Conservation (phyloP, 2,797 vertebrate genomes). For the Peromyscus nudipes region DNA sequence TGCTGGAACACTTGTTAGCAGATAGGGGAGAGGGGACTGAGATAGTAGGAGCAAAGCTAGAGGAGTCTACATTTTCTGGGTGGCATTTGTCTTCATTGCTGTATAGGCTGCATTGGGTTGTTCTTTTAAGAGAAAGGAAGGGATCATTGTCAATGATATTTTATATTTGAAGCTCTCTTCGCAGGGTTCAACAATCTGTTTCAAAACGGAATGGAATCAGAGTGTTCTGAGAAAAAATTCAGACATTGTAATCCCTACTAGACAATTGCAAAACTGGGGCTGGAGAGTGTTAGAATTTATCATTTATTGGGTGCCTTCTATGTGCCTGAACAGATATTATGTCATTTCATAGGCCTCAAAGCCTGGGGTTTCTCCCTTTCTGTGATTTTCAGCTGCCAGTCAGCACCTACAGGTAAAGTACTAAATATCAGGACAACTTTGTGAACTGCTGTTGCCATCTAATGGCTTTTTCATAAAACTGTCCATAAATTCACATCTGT, state of each 20-base stretch:
- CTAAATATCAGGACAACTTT: conserved; percentile 55
- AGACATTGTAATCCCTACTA: not conserved
- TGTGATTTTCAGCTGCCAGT: conserved; percentile 52
- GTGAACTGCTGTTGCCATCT: conserved; percentile 76
- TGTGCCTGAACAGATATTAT: not conserved
- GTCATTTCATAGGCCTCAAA: conserved; percentile 19
- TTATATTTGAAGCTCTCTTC: not conserved
- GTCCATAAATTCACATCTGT: conserved; percentile 69
- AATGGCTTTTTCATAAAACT: conserved; percentile 78
- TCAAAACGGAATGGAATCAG: conserved; percentile 36
- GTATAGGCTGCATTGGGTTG: not conserved
- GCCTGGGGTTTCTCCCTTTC: not conserved
- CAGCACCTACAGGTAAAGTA: not conserved
- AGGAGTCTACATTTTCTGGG: not conserved
- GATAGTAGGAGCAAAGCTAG: not conserved
- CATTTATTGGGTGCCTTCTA: not conserved
- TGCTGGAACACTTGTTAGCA: not conserved
- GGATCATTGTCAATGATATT: not conserved
- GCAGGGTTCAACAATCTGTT: not conserved
- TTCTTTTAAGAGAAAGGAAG: conserved; percentile 29
- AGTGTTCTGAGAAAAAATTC: not conserved
- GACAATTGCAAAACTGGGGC: not conserved
- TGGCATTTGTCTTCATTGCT: not conserved
- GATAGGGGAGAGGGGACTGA: not conserved
- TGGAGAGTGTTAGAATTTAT: not conserved